These are phyloP conservation scores for Lysandra bellargus DNA, from an alignment of 2,888 invertebrate genomes.

Conservation along the genomic window DNA sequence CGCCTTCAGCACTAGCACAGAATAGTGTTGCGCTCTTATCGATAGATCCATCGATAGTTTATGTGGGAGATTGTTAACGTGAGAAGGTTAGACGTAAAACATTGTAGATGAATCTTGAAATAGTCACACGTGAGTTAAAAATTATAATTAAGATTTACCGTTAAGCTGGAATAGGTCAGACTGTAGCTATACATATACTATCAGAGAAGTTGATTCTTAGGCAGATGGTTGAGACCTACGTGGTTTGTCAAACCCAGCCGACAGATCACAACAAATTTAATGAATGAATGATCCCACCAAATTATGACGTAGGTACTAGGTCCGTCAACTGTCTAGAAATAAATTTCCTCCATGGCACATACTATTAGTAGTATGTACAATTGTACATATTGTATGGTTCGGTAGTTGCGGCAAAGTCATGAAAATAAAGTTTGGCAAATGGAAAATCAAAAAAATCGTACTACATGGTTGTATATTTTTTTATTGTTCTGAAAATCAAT, in stretches of 20 bases:
- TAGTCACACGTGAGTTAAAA: not conserved
- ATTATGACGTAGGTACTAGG: too few species aligned
- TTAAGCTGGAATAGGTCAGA: not conserved
- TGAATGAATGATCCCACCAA: too few species aligned
- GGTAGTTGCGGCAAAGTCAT: too few species aligned
- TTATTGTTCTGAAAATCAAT: not conserved
- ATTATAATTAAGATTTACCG: not conserved
- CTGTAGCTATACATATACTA: not conserved
- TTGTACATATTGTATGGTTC: too few species aligned
- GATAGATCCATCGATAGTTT: constrained; percentile 30
- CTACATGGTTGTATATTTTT: not conserved
- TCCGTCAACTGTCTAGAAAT: too few species aligned
- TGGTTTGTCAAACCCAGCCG: too few species aligned
- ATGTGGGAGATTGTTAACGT: constrained; percentile 13
- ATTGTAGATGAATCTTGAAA: constrained; percentile 9
- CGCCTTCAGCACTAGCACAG: constrained; percentile 48
- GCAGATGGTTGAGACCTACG: too few species aligned
- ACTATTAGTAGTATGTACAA: too few species aligned
- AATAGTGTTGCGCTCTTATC: constrained; percentile 42
- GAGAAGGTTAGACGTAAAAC: constrained; percentile 14
- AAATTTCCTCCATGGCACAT: too few species aligned
- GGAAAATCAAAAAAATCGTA: not conserved
- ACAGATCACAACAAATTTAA: too few species aligned
- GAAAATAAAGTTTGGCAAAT: too few species aligned
- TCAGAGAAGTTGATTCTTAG: too few species aligned